phyloP scores from a whole-genome alignment of 2,888 invertebrate species.

The Drosophila prostipennis region DNA sequence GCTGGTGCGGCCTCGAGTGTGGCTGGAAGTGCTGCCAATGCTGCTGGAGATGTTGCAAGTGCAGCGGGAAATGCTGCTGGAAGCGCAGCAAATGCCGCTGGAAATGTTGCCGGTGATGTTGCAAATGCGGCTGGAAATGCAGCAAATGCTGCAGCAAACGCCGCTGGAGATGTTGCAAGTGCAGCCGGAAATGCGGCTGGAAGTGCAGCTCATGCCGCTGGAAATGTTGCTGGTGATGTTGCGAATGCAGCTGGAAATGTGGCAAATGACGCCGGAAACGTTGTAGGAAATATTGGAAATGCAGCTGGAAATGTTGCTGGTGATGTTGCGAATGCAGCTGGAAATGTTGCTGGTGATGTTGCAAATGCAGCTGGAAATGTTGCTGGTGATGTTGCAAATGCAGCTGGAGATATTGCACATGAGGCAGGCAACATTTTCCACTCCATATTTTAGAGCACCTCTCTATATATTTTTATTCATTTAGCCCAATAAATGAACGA shows the following conservation, averaged over 20 bases:
- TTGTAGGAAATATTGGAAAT: constrained; percentile 4
- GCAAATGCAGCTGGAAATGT: constrained; percentile 11
- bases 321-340: background rate
- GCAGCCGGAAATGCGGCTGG: constrained; percentile 10
- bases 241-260: background rate
- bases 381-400: constrained; percentile 13
- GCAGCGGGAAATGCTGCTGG: constrained; percentile 2
- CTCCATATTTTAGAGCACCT: constrained; percentile 21
- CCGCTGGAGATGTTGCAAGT: constrained; percentile 4
- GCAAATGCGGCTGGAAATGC: constrained; percentile 6
- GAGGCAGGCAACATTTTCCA: constrained; percentile 23
- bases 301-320: constrained; percentile 4
- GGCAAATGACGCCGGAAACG: background rate
- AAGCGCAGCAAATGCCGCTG: background rate
- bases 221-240: constrained; percentile 1
- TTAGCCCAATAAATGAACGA: constrained; percentile 23
- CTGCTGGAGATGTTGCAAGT: constrained; percentile 1
- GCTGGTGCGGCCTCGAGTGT: background rate
- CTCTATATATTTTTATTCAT: background rate
- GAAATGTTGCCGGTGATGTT: background rate
- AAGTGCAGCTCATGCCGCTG: constrained; percentile 8
- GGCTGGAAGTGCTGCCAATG: background rate
- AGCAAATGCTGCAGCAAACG: constrained; percentile 10
- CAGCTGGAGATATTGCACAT: constrained; percentile 15
- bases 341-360: background rate